These are phyloP conservation scores for Holacanthella duospinosa DNA, from an alignment of 2,888 invertebrate genomes.

Conservation along the genomic window DNA sequence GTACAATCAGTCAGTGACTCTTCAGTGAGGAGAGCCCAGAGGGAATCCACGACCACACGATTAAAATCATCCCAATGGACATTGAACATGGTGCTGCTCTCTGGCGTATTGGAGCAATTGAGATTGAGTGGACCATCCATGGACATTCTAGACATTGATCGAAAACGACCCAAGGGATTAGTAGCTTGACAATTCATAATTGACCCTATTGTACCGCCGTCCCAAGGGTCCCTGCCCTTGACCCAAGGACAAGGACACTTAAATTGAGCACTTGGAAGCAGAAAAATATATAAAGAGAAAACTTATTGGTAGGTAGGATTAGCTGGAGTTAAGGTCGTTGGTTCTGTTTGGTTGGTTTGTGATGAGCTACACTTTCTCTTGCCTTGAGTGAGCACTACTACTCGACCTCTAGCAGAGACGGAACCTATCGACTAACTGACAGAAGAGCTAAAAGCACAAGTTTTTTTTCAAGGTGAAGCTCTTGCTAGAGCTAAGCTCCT, in stretches of 20 bases:
- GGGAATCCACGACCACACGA: conserved; percentile 33
- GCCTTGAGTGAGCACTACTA: background rate
- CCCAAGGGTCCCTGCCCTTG: background rate
- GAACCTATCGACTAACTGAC: background rate
- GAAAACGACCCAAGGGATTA: background rate
- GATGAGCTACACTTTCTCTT: too few relatives aligned
- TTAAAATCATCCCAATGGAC: conserved; percentile 34
- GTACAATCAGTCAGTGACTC: conserved; percentile 36
- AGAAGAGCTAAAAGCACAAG: background rate
- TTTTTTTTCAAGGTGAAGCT: background rate
- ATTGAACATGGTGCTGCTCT: conserved; percentile 10
- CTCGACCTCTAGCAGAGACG: background rate
- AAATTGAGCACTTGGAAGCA: background rate
- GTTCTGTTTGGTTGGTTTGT: too few relatives aligned
- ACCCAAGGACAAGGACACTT: background rate
- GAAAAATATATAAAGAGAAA: background rate
- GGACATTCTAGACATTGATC: background rate
- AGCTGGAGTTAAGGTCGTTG: background rate
- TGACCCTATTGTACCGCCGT: background rate
- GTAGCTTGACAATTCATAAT: background rate
- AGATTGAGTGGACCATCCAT: background rate
- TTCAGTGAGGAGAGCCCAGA: conserved; percentile 34
- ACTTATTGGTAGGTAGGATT: background rate
- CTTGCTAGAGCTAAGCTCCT: background rate
- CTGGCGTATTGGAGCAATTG: background rate